Conservation (phyloP, 1,140 invertebrate species). For the Eriocheir sinensis region DNA sequence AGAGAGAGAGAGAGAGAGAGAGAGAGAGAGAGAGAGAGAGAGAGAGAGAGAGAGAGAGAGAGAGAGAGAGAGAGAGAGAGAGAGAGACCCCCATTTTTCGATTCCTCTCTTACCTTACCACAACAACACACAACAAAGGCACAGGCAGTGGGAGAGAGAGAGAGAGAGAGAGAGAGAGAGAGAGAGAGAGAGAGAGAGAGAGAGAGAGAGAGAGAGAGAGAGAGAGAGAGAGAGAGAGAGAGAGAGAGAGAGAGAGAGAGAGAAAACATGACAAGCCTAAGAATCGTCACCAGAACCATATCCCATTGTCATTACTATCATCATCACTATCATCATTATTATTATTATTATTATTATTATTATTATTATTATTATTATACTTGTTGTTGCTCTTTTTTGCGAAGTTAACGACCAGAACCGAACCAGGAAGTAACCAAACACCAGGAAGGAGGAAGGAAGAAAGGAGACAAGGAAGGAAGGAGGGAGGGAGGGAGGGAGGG, state of each 20-base stretch:
- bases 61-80: no score
- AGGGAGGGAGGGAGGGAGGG: not conserved
- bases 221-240: not conserved
- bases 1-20: not conserved
- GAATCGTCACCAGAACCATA: no score
- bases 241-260: constrained; percentile 34
- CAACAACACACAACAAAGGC: no score
- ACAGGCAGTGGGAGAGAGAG: no score
- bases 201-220: constrained; percentile 23
- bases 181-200: constrained; percentile 38
- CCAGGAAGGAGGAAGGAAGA: not conserved
- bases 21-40: no score
- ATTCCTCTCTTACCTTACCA: no score
- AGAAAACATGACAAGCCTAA: not conserved
- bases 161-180: not conserved
- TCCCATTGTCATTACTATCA: no score
- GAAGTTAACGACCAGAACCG: not conserved
- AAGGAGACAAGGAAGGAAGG: not conserved
- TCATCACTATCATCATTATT: not conserved
- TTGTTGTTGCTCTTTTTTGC: not conserved
- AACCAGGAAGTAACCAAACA: not conserved
- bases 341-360: not conserved
- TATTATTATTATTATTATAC: not conserved
- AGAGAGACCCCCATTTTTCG: no score
- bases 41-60: no score